These are phyloP conservation scores for Pachyuromys duprasi DNA, from an alignment of 2,797 vertebrate species.

Conservation along the genomic window DNA sequence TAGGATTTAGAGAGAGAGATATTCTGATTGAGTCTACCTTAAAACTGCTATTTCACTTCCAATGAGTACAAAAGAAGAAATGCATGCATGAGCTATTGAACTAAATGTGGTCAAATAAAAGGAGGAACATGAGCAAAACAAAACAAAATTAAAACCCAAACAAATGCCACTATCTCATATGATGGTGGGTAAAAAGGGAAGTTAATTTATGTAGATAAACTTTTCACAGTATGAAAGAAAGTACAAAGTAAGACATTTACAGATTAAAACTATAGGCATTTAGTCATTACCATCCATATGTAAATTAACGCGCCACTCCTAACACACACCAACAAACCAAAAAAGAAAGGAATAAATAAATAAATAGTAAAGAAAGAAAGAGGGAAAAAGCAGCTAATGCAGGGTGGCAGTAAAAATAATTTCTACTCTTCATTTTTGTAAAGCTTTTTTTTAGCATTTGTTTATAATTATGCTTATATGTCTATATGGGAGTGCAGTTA, in stretches of 20 bases:
- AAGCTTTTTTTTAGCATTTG: neutral
- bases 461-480: neutral
- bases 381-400: neutral
- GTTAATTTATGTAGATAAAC: neutral
- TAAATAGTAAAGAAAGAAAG: no score
- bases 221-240: neutral
- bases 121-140: neutral
- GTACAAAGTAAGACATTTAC: neutral
- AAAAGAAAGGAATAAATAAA: neutral
- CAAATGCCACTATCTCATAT: neutral
- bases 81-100: neutral
- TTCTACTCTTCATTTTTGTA: neutral
- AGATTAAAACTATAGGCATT: neutral
- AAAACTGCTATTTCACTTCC: neutral
- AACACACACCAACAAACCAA: neutral
- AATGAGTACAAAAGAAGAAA: constrained; percentile 7
- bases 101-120: constrained; percentile 17
- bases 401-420: constrained; percentile 5
- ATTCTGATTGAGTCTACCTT: neutral
- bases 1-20: neutral
- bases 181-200: neutral
- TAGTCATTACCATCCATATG: neutral
- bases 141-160: constrained; percentile 2
- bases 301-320: neutral
- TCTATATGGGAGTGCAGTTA: neutral